Conservation (phyloP, 2,113 vertebrate genomes). For the Passer montanus region DNA sequence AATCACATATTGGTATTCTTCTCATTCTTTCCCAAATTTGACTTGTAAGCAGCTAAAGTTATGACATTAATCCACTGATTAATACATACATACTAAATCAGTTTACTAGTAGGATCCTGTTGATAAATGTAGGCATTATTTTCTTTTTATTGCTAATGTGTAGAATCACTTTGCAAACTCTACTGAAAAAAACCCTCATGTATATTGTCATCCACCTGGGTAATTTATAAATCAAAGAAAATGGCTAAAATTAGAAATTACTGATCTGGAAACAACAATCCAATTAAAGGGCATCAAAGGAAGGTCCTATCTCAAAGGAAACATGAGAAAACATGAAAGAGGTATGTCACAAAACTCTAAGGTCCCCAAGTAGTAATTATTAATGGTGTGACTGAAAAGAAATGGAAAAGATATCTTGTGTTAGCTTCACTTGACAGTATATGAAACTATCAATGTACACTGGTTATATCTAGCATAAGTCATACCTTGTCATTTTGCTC, state of each 20-base stretch:
- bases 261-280: not conserved
- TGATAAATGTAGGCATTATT: not conserved
- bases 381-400: not conserved
- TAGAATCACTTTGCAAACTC: not conserved
- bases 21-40: not conserved
- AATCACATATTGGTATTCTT: not conserved
- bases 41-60: not conserved
- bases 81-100: not conserved
- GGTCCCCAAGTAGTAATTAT: not conserved
- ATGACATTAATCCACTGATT: not conserved
- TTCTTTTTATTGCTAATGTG: not conserved
- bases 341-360: not conserved
- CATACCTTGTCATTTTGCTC: constrained; percentile 94
- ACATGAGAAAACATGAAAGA: not conserved
- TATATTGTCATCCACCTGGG: not conserved
- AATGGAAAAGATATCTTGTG: not conserved
- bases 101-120: not conserved
- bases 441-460: not conserved
- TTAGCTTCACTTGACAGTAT: not conserved
- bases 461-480: not conserved
- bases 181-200: not conserved
- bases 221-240: not conserved
- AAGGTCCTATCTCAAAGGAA: not conserved
- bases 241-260: not conserved
- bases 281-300: not conserved